Base-by-base conservation (phyloP, 2,888 invertebrate genomes). In the Octodonta nipae region DNA sequence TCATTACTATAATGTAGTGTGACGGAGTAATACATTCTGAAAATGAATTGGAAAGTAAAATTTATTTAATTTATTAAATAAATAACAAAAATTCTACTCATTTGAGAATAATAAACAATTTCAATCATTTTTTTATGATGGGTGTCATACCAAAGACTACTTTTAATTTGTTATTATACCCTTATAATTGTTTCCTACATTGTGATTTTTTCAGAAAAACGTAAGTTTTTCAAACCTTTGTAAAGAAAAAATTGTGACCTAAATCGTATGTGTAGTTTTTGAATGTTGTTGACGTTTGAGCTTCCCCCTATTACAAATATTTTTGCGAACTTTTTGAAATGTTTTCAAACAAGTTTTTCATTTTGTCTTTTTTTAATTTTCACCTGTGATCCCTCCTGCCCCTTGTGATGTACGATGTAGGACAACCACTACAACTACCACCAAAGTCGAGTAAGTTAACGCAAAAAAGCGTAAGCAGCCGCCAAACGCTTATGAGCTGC, bases 371-470 rank as follows among this genome's bases (percentile, higher is more conserved):
- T 45, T 47, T 46, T 43, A 45, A 44, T 46, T 47, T 46, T 40
- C 43, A 44, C 43, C 37, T 41, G 44, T 41, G 42, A 42, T 34
- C 45, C 43, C 41, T 42, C 43, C 37, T 38, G 41, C 43, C 46
- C 50, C 49, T 48, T 52, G 45, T 47, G 47, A 45, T 41, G 46
- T 49, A 39, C 43, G 44, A 40, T 42, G 46, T 51, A 57, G 55
- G 54, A 58, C 51, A 33, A 50, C 54, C 38, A 55, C 55, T 38
- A 53, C 54, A 34, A 54, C 55, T 42, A 54, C 54, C 43, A 56
- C 55, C 49, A 56, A 54, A 56, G 54, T 52, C 55, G 60, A 60
- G 60, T 60, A 60, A 60, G 58, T 60, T 42, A 36, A 35, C 37
- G 34, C 32, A 34, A 32, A 36, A n/a, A n/a, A 34, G 31, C 32